phyloP scores from a whole-genome alignment of 2,113 vertebrate genomes.

The Gulo gulo region DNA sequence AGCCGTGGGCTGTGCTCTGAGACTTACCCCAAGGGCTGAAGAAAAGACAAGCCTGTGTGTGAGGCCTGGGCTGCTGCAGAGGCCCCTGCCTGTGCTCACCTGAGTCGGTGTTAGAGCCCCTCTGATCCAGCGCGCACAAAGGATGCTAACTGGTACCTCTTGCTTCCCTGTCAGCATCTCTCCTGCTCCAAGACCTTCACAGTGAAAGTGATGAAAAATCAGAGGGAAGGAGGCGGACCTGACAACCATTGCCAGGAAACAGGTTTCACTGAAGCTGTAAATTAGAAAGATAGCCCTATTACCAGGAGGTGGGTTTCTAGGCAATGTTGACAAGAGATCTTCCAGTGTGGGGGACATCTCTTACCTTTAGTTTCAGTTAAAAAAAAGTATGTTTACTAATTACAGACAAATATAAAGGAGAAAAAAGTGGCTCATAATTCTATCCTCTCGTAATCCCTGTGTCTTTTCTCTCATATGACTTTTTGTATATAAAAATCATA shows the following conservation, averaged over 20 bases:
- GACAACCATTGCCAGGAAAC: constrained; percentile 19
- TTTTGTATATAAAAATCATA: background rate
- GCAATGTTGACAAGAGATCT: background rate
- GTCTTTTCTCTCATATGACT: background rate
- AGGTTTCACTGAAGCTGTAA: background rate
- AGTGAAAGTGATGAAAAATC: background rate
- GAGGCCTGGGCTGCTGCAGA: too few species aligned
- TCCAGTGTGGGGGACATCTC: background rate
- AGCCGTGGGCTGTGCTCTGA: background rate
- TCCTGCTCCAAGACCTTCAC: background rate
- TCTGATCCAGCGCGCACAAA: background rate
- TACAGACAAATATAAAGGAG: background rate
- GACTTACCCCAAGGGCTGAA: background rate
- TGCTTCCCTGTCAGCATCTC: background rate
- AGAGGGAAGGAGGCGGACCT: background rate
- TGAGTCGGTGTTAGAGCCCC: rapidly evolving
- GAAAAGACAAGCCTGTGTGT: background rate
- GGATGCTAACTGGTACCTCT: background rate
- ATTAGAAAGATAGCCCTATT: constrained; percentile 30
- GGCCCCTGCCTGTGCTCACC: too few species aligned
- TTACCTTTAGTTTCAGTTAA: background rate
- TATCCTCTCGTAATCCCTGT: background rate
- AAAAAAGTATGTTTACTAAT: background rate
- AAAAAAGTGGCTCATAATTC: background rate
- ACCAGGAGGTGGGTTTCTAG: background rate